These are phyloP conservation scores for Silurus asotus DNA, from an alignment of 2,113 vertebrate genomes.

Conservation along the genomic window DNA sequence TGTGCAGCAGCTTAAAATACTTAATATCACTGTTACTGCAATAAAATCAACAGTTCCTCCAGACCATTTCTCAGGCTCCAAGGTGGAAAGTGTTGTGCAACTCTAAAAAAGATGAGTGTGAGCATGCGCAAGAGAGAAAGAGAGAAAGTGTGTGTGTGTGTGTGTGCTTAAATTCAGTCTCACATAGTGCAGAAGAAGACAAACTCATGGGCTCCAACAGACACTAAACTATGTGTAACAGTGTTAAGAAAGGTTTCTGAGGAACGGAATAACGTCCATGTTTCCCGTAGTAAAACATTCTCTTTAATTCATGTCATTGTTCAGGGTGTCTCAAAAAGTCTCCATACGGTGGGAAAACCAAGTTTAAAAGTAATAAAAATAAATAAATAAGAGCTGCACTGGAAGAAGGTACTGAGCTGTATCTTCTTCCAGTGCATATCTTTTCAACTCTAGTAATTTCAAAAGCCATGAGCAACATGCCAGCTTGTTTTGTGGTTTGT, in stretches of 20 bases:
- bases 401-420: not conserved
- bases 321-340: too few species aligned
- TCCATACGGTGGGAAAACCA: too few species aligned
- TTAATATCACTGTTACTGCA: slow-evolving; percentile 68
- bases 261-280: not conserved
- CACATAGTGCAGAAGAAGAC: not conserved
- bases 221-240: not conserved
- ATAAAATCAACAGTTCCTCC: slow-evolving; percentile 67
- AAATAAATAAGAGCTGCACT: not conserved
- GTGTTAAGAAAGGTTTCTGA: not conserved
- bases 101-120: slow-evolving; percentile 54
- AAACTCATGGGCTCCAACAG: slow-evolving; percentile 19
- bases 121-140: slow-evolving; percentile 41
- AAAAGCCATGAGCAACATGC: not conserved
- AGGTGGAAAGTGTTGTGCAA: slow-evolving; percentile 71
- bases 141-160: slow-evolving; percentile 53
- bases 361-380: too few species aligned
- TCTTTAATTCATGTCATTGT: not conserved
- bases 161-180: slow-evolving; percentile 41
- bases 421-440: not conserved
- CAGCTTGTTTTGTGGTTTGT: not conserved
- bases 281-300: not conserved
- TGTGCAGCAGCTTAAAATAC: slow-evolving; percentile 65
- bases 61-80: slow-evolving; percentile 65
- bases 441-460: not conserved